A percentile compares a stretch with the other conserved stretches of the same genome.
These are phyloP conservation scores for Leptodactylus fallax DNA, from an alignment of 2,797 vertebrate species.

Conservation along the genomic window DNA sequence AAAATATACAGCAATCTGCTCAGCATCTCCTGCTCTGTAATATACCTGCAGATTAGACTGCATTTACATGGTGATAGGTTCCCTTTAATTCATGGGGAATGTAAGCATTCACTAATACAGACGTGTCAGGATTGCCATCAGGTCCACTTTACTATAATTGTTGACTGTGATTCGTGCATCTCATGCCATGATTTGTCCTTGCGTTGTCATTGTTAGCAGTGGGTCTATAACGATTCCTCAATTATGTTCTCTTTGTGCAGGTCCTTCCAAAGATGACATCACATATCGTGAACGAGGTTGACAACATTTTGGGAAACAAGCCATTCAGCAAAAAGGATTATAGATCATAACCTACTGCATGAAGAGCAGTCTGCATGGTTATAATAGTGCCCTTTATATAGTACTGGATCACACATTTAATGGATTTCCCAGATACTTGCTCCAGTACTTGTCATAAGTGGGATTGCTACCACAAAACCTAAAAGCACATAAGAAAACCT, in stretches of 20 bases:
- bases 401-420: slow-evolving; percentile 67
- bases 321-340: slow-evolving; percentile 98
- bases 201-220: not conserved
- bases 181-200: not conserved
- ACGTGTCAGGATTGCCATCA: no score
- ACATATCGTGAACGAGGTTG: slow-evolving; percentile 92
- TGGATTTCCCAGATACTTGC: slow-evolving; percentile 74
- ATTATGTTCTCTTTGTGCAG: slow-evolving; percentile 70
- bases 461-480: slow-evolving; percentile 71
- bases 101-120: no score
- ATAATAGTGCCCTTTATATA: slow-evolving; percentile 67
- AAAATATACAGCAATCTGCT: no score
- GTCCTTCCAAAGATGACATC: slow-evolving; percentile 99
- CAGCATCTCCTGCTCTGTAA: no score
- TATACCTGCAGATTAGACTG: no score
- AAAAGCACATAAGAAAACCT: slow-evolving; percentile 70
- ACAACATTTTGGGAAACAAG: slow-evolving; percentile 94
- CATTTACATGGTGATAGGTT: no score
- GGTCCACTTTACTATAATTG: not conserved
- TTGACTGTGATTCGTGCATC: not conserved
- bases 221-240: no score
- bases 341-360: slow-evolving; percentile 84
- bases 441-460: slow-evolving; percentile 74
- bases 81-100: no score
- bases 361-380: slow-evolving; percentile 80